Base-by-base conservation (phyloP, 2,797 vertebrate species). In the Zenarchopterus dispar region DNA sequence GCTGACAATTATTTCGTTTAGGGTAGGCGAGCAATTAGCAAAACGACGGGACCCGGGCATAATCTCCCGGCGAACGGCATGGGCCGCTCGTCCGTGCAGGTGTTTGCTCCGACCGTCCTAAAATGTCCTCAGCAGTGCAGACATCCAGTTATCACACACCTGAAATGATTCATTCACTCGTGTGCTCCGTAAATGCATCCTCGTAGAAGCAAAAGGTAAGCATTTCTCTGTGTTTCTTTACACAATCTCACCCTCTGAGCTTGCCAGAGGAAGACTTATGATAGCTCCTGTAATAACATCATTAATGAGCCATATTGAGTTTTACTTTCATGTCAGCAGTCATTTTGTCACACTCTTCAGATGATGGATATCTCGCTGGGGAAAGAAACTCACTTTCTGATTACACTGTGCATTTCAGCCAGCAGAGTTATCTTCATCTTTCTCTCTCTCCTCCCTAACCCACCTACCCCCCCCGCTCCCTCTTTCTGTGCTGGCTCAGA, bases 251-350 rank as follows among this genome's bases (percentile, higher is more conserved):
- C 60, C 61, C 24, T 65, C 45, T 66, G 18, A 78, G 67, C 57
- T 64, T 51, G 63, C 77, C 78, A 79, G 61, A 53, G 45, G 43
- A 80, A 56, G 66, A 73, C 77, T 75, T 73, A 75, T 64, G 67
- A 75, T 54, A 6, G 67, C 72, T 78, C 22, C 58, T 50, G 58
- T 50, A 70, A 86, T 82, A 81, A 77, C 65, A 41, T 75, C 78
- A 50, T 70, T 86, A 85, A 89, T 87, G 81, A 83, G 75, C 77
- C 84, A 73, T 77, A 81, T 84, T 80, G 81, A 86, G 73, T 85
- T 84, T 72, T 82, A 86, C 80, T 88, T 78, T 84, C 67, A 77
- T 81, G 83, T 84, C 83, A 73, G 80, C 64, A 82, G 78, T 83
- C 73, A 75, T 77, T 82, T 79, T 85, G 80, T 87, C 81, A 54